These are phyloP conservation scores for Bursaphelenchus okinawaensis DNA, from an alignment of 2,888 invertebrate genomes.

Conservation along the genomic window DNA sequence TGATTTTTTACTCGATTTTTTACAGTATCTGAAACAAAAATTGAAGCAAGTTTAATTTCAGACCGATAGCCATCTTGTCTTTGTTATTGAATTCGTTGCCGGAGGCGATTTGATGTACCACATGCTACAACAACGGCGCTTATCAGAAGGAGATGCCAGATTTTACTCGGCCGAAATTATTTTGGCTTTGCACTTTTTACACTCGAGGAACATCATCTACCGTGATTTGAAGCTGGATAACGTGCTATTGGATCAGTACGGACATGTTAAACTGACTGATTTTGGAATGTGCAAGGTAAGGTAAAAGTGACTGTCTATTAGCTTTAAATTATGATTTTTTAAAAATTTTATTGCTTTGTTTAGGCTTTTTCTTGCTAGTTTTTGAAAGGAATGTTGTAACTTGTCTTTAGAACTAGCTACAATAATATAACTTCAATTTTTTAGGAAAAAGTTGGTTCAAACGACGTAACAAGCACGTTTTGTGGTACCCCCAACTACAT, in stretches of 20 bases:
- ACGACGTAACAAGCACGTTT: slow-evolving; percentile 87
- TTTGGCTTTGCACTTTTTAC: slow-evolving; percentile 91
- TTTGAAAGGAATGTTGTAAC: neutral
- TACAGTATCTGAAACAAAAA: too few relatives aligned
- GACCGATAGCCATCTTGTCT: slow-evolving; percentile 67
- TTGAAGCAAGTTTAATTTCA: slow-evolving; percentile 58
- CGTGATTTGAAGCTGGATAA: slow-evolving; percentile 68
- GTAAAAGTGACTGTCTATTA: neutral
- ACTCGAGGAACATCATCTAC: slow-evolving; percentile 80
- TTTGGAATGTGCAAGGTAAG: slow-evolving; percentile 95
- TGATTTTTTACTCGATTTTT: too few relatives aligned
- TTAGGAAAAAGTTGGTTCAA: slow-evolving; percentile 80
- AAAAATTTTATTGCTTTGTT: neutral
- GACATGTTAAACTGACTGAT: slow-evolving; percentile 97
- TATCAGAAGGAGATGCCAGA: slow-evolving; percentile 86
- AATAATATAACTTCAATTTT: too few relatives aligned
- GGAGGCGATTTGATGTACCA: slow-evolving; percentile 97
- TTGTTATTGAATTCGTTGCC: slow-evolving; percentile 97
- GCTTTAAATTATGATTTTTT: neutral
- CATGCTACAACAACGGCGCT: slow-evolving; percentile 92
- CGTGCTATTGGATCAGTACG: slow-evolving; percentile 93
- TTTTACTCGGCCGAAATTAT: slow-evolving; percentile 99
- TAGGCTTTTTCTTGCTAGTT: neutral
- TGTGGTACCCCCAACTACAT: slow-evolving; percentile 61
- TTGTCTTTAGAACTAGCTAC: too few relatives aligned